Conservation (phyloP, 2,113 vertebrate genomes). For the Aix galericulata region DNA sequence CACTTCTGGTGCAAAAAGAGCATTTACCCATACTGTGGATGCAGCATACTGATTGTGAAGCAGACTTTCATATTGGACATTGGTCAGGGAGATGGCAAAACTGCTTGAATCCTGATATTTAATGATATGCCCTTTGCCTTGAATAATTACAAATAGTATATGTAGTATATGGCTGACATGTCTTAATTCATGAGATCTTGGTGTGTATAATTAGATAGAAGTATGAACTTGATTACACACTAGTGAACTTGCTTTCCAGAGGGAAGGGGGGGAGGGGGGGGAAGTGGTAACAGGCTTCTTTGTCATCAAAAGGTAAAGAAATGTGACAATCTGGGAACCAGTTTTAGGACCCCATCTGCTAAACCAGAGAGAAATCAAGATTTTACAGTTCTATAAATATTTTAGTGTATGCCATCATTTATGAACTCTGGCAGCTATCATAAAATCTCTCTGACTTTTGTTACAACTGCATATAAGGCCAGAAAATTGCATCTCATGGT, state of each 20-base stretch:
- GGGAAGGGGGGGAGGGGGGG: not conserved
- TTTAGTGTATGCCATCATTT: conserved; percentile 90
- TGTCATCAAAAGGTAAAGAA: conserved; percentile 84
- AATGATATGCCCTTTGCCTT: conserved; percentile 12
- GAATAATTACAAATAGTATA: conserved; percentile 54
- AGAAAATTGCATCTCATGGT: conserved; percentile 90
- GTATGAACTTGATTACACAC: conserved; percentile 76
- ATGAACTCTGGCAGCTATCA: conserved; percentile 89
- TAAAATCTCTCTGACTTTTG: conserved; percentile 89
- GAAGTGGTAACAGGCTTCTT: conserved; percentile 76
- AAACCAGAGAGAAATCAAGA: conserved; percentile 88
- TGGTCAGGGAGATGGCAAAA: conserved; percentile 7
- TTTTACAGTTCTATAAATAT: conserved; percentile 93
- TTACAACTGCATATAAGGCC: conserved; percentile 89
- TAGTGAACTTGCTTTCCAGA: conserved; percentile 73
- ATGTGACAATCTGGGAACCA: conserved; percentile 83
- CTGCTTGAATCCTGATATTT: not conserved
- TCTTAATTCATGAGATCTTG: conserved; percentile 64
- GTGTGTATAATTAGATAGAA: conserved; percentile 64
- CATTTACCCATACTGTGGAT: not conserved
- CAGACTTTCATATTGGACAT: not conserved
- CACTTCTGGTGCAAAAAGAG: not conserved
- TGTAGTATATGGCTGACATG: conserved; percentile 23
- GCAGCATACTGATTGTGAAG: not conserved
- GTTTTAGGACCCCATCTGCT: conserved; percentile 86